Evolutionary conservation across 2,888 invertebrate species (phyloP).

Genomic region (Parelbella ahira): DNA sequence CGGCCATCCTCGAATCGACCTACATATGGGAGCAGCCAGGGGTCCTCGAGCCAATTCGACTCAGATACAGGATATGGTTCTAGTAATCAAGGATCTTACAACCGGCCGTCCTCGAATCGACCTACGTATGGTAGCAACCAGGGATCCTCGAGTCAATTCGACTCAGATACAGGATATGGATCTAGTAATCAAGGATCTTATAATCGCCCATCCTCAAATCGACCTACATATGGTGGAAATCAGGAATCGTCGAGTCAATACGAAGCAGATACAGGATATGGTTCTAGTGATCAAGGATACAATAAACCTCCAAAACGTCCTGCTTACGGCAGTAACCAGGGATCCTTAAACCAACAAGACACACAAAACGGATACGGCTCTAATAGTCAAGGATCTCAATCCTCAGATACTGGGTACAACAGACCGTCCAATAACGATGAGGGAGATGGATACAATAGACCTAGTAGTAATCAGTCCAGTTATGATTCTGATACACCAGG

Average conservation of each 20-base stretch:
- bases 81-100: conserved; percentile 13
- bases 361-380: too few species aligned
- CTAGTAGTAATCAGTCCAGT: conserved; percentile 28
- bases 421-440: conserved; percentile 27
- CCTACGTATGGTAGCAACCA: conserved; percentile 21
- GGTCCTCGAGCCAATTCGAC: conserved; percentile 24
- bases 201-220: conserved; percentile 19
- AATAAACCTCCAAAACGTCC: too few species aligned
- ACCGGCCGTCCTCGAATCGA: conserved; percentile 18
- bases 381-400: too few species aligned
- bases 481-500: conserved; percentile 38
- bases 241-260: too few species aligned
- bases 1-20: conserved; percentile 19
- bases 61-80: conserved; percentile 23
- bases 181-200: conserved; percentile 20
- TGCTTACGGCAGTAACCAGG: too few species aligned
- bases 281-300: too few species aligned
- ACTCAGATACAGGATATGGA: conserved; percentile 23
- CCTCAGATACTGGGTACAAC: conserved; percentile 17
- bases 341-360: too few species aligned
- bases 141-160: too few species aligned
- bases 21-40: conserved; percentile 18
- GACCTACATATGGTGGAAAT: too few species aligned
- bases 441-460: conserved; percentile 25
- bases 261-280: too few species aligned